Evolutionary conservation across 2,113 vertebrate species (phyloP), one percentile per base, ranked within the genome.

Genomic region (Ancistrus triradiatus): DNA sequence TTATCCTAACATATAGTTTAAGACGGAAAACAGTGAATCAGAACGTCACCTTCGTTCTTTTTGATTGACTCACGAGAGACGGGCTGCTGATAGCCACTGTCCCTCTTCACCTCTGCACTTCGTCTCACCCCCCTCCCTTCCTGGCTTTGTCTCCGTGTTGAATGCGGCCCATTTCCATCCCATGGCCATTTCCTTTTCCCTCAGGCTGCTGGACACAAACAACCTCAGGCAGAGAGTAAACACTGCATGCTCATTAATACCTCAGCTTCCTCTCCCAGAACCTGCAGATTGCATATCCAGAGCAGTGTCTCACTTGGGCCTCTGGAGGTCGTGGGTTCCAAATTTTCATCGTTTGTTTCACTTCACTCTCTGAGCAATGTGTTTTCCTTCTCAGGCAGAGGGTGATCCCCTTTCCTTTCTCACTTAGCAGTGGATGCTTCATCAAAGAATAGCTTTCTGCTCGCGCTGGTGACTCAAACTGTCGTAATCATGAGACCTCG

Each of bases 131-230:
- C 25, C 5, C 63, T 64, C 38, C 59, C 71, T 76, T 79, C 75
- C 78, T 74, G 50, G 19, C 65, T 68, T 81, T 81, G 77, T 79
- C 40, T 53, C 10, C 2, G 5, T 19, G 35, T 72, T 70, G 66
- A 75, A 66, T 76, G 69, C 24, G 25, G 53, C 43, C 28, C 52
- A 1, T 61, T 69, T 73, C 48, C 51, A 33, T 61, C 58, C 61
- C 52, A 11, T 25, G 42, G 58, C 24, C 59, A 52, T 64, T 74
- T 78, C 76, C 78, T 46, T 17, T 56, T 42, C 33, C 52, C 51
- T 48, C 37, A 37, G 49, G 25, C 31, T 57, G 22, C 37, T 66
- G 28, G 44, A 66, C 43, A 73, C 53, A 69, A 70, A 70, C 63
- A 67, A 50, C 66, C 65, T 59, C 69, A 56, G 69, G 49, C 64